A percentile compares a stretch with the other conserved stretches of the same genome.
Conservation (phyloP, 1,140 invertebrate species). For the Agrilus planipennis region DNA sequence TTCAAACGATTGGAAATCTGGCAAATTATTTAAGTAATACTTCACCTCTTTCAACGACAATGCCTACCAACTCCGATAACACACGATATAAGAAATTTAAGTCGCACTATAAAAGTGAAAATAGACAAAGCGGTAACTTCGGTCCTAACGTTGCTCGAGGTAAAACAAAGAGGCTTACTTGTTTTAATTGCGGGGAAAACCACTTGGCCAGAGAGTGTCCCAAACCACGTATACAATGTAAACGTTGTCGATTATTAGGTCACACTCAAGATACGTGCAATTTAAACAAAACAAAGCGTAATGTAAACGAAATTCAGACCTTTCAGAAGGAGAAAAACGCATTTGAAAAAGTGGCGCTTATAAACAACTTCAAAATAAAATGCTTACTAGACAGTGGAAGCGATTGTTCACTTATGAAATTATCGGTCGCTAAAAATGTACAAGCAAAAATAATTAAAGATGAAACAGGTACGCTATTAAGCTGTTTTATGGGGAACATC, state of each 20-base stretch:
- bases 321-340: not conserved
- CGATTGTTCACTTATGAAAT: not conserved
- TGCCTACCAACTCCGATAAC: not conserved
- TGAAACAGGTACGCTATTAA: not conserved
- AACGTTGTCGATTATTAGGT: not conserved
- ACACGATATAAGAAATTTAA: not conserved
- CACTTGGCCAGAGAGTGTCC: not conserved
- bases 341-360: not conserved
- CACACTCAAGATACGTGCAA: not conserved
- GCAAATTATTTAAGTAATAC: not conserved
- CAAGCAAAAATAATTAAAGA: not conserved
- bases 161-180: not conserved
- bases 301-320: not conserved
- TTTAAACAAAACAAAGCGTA: not conserved
- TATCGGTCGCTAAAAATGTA: not conserved
- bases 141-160: not conserved
- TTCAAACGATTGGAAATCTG: not conserved
- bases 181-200: slow-evolving; percentile 1
- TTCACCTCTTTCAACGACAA: not conserved
- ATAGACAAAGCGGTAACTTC: not conserved
- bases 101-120: not conserved
- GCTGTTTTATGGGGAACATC: not conserved
- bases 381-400: not conserved
- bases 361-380: too few relatives aligned
- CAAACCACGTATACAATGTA: not conserved